A percentile compares a stretch with the other conserved stretches of the same genome.
Evolutionary conservation across 2,888 invertebrate genomes (phyloP).

Genomic region (Nymphalis polychloros): DNA sequence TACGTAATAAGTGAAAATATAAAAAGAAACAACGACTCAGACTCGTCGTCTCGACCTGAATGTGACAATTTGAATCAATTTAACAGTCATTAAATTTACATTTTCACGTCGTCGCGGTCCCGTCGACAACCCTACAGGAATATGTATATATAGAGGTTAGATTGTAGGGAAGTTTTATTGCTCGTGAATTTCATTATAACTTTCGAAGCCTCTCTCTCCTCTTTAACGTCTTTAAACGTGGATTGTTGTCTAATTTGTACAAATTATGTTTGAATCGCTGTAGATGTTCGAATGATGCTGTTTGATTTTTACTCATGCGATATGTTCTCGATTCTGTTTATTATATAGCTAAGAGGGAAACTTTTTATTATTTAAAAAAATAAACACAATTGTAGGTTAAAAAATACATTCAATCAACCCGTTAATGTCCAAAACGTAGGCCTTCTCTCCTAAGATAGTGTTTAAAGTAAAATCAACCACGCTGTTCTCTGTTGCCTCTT

Average conservation of each 20-base stretch:
- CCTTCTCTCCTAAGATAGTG: too few relatives aligned
- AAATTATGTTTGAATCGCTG: slow-evolving; percentile 57
- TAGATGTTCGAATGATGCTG: neutral
- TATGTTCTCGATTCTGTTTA: neutral
- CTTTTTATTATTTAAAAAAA: too few relatives aligned
- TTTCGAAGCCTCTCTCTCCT: slow-evolving; percentile 64
- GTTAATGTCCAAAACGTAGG: too few relatives aligned
- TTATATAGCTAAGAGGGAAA: neutral
- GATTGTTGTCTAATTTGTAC: slow-evolving; percentile 78
- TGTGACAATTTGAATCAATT: slow-evolving; percentile 36
- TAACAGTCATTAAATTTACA: slow-evolving; percentile 40
- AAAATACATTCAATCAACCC: too few relatives aligned
- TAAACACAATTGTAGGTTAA: too few relatives aligned
- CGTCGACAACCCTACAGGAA: slow-evolving; percentile 57
- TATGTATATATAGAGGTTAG: slow-evolving; percentile 78
- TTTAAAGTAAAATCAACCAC: too few relatives aligned
- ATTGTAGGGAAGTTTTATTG: slow-evolving; percentile 80
- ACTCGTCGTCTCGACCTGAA: slow-evolving; percentile 32
- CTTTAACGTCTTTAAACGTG: slow-evolving; percentile 73
- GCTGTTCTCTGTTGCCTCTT: neutral
- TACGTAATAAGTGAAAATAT: neutral
- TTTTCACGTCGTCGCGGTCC: slow-evolving; percentile 31
- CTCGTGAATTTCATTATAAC: slow-evolving; percentile 81
- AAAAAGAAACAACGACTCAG: neutral
- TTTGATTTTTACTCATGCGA: neutral